Evolutionary conservation across 2,113 vertebrate species (phyloP).

Genomic region (Atrichornis clamosus): DNA sequence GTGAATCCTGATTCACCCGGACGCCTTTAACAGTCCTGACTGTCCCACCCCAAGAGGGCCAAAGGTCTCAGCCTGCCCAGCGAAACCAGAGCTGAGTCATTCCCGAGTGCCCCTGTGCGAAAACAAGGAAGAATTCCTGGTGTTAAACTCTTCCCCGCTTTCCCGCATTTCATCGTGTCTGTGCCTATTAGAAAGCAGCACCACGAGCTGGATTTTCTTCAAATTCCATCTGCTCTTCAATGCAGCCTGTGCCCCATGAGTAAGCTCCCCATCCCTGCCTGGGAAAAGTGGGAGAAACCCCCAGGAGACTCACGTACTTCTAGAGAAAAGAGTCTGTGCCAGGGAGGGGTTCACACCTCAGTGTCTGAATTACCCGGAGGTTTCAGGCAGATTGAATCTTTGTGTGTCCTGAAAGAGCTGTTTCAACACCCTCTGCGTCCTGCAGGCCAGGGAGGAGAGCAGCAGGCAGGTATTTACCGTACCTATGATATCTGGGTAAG

Average conservation of each 20-base stretch:
- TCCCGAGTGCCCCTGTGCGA: not conserved
- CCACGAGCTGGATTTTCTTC: not conserved
- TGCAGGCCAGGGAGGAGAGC: not conserved
- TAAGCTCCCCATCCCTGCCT: not conserved
- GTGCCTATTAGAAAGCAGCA: not conserved
- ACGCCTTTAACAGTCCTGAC: not conserved
- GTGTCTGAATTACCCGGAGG: not conserved
- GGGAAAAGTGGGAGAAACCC: not conserved
- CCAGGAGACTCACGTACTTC: not conserved
- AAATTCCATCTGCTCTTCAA: not conserved
- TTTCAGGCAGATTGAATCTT: not conserved
- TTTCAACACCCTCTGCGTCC: not conserved
- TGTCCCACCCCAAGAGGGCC: not conserved
- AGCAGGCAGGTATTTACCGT: not conserved
- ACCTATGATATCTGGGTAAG: not conserved
- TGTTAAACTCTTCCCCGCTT: not conserved
- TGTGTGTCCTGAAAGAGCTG: not conserved
- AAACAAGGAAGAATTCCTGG: not conserved
- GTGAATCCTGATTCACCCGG: not conserved
- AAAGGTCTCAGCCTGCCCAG: conserved; percentile 3
- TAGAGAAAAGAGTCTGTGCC: not conserved
- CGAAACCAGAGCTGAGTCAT: not conserved
- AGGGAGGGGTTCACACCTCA: not conserved
- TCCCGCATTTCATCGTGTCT: not conserved
- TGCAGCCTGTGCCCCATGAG: not conserved